Conservation (phyloP, 2,797 vertebrate species). For the Buphagus erythrorhynchus region DNA sequence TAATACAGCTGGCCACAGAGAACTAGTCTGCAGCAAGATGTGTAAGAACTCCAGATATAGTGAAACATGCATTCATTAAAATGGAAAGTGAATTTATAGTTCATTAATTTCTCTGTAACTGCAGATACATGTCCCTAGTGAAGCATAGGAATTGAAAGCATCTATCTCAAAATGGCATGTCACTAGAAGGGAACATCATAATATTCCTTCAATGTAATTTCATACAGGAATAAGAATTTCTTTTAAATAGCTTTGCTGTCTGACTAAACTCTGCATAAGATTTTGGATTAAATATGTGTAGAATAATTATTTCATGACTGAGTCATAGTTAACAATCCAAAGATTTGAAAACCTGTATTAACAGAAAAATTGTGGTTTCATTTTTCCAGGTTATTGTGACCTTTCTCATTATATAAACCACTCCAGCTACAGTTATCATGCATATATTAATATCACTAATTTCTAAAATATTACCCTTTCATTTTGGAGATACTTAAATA, state of each 20-base stretch:
- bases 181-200: not conserved
- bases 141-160: not conserved
- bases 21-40: not conserved
- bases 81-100: not conserved
- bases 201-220: not conserved
- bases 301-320: not conserved
- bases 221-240: not conserved
- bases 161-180: not conserved
- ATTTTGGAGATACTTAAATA: not conserved
- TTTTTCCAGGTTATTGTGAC: not conserved
- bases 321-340: not conserved
- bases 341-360: not conserved
- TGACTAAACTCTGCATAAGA: slow-evolving; percentile 3
- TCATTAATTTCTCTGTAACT: not conserved
- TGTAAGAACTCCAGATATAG: not conserved
- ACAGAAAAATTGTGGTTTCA: not conserved
- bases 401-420: not conserved
- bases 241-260: not conserved
- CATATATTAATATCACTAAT: not conserved
- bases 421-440: not conserved
- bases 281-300: not conserved
- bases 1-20: not conserved
- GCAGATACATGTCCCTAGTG: not conserved
- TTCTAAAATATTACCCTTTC: not conserved
- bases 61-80: not conserved